Evolutionary conservation across 1,140 invertebrate genomes (phyloP).

Genomic region (Argopecten irradians): DNA sequence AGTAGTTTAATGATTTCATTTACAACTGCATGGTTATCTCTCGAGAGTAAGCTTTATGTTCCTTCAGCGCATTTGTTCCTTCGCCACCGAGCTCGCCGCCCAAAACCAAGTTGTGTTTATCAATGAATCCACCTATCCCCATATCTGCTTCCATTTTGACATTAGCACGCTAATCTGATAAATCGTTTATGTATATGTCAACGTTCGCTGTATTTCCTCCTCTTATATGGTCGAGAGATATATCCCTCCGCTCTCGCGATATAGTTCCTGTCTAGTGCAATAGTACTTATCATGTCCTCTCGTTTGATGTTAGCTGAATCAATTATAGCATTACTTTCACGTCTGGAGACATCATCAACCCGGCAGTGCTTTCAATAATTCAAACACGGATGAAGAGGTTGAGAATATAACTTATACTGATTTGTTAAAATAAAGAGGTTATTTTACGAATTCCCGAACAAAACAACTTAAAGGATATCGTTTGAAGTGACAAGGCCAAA

Average conservation of each 20-base stretch:
- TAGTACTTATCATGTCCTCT: neutral
- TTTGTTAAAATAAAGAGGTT: neutral
- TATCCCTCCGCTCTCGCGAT: neutral
- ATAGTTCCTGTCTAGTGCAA: neutral
- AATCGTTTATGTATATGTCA: neutral
- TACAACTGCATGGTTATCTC: no score
- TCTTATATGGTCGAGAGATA: neutral
- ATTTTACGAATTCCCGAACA: neutral
- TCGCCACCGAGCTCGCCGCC: neutral
- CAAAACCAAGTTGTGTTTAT: no score
- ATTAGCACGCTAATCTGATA: neutral
- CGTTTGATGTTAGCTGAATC: neutral
- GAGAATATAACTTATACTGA: neutral
- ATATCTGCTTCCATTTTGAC: neutral
- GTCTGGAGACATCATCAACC: neutral
- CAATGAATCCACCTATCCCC: neutral
- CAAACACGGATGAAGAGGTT: neutral
- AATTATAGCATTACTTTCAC: neutral
- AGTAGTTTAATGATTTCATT: no score
- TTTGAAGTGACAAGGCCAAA: constrained; percentile 21
- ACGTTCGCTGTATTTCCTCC: neutral
- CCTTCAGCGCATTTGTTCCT: neutral
- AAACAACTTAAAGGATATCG: neutral
- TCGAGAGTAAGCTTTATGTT: no score
- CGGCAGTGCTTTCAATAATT: neutral